Evolutionary conservation across 2,113 vertebrate species (phyloP), one percentile per base, ranked within the genome.

Genomic region (Myanophis thanlyinensis): DNA sequence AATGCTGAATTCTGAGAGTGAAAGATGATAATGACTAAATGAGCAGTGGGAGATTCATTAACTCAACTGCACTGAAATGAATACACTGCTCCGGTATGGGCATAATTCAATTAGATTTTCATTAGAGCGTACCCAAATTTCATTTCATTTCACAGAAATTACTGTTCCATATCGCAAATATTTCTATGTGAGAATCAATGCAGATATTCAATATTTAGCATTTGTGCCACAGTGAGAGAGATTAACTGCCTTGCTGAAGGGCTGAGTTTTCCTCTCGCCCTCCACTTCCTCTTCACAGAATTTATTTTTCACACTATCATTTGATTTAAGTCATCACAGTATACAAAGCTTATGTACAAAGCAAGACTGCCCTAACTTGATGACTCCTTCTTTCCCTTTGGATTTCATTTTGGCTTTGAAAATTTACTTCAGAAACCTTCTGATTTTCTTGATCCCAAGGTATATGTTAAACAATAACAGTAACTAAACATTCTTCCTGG

Each of bases 1-100:
- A 90, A 95, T 92, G 87, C 80, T 11, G 20, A 67, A 5, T 5
- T 94, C 94, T 88, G 89, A 93, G 95, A 96, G 40, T 94, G 91
- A 96, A 97, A 96, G 56, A 92, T 27, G 1, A 56, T 93, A 92
- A 96, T 95, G 86, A 94, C 88, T 93, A 94, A 94, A 94, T 86
- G 91, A 95, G 52, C 92, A 96, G 15, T 62, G 90, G 54, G 92
- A 95, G 89, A 88, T 51, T 95, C 52, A 89, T 90, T 95, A 95
- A 95, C 91, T 20, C 30, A 89, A 93, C 0, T 1, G 5, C 25
- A 95, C 2, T 92, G 92, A 95, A 96, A 94, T 23, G 6, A 97
- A 94, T 85, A 23, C 27, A 73, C n/a, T 95, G 73, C 73, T n/a
- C 94, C 86, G 51, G 11, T 93, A 93, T 94, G 27, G 85, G 46